A percentile compares a stretch with the other conserved stretches of the same genome.
phyloP scores from a whole-genome alignment of 1,140 invertebrate species.

The Apis florea region DNA sequence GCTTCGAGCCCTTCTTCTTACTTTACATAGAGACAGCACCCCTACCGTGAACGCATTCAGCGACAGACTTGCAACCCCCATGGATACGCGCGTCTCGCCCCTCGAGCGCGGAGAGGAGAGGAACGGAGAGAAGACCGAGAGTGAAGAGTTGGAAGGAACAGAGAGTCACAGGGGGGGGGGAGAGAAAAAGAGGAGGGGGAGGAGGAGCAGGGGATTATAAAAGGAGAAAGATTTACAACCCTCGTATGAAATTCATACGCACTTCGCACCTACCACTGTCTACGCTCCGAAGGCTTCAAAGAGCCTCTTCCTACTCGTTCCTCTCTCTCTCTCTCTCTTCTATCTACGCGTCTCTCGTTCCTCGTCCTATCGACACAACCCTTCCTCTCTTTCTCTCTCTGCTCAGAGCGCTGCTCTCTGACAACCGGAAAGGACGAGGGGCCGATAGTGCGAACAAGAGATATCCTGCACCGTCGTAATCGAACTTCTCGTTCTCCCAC shows the following conservation, averaged over 20 bases:
- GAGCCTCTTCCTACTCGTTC: conserved; percentile 26
- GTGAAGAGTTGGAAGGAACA: conserved; percentile 14
- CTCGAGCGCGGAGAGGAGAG: neutral
- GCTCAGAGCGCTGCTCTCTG: conserved; percentile 17
- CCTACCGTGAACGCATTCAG: conserved; percentile 50
- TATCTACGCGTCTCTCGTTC: neutral
- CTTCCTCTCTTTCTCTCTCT: neutral
- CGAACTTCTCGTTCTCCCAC: conserved; percentile 58
- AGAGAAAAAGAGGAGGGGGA: neutral
- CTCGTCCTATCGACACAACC: conserved; percentile 22
- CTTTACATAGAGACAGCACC: conserved; percentile 55
- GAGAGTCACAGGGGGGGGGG: conserved; percentile 8
- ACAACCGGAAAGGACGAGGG: conserved; percentile 51
- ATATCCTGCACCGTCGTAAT: conserved; percentile 59
- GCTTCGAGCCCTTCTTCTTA: conserved; percentile 54
- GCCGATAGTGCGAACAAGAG: conserved; percentile 60
- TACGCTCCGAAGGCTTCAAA: conserved; percentile 60
- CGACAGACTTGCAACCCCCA: conserved; percentile 50
- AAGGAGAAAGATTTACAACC: conserved; percentile 69
- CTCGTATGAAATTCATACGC: conserved; percentile 70
- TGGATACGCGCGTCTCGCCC: conserved; percentile 37
- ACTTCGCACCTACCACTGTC: conserved; percentile 67
- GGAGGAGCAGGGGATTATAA: conserved; percentile 51
- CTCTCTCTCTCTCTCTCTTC: neutral
- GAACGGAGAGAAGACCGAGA: neutral